A percentile compares a stretch with the other conserved stretches of the same genome.
Evolutionary conservation across 2,113 vertebrate species (phyloP).

Genomic region (Balaenoptera acutorostrata): DNA sequence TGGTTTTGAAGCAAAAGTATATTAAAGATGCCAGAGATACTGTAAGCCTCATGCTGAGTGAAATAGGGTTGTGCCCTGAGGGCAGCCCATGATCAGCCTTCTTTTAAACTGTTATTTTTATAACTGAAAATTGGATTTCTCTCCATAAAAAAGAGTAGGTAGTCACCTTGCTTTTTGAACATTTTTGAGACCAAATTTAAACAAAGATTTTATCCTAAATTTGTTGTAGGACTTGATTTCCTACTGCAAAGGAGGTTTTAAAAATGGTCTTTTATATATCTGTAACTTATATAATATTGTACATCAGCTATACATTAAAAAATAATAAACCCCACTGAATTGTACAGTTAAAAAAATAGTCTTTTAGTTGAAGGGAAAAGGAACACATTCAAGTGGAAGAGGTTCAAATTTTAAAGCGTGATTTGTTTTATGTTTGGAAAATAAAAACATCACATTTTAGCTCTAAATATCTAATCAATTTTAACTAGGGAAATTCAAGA

Average conservation of each 20-base stretch:
- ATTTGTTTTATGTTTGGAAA: slow-evolving; percentile 36
- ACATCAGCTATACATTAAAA: neutral
- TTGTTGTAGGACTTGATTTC: neutral
- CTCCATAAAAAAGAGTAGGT: neutral
- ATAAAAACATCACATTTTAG: slow-evolving; percentile 2
- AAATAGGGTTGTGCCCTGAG: neutral
- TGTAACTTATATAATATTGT: neutral
- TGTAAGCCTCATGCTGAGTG: neutral
- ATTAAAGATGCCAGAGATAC: slow-evolving; percentile 3
- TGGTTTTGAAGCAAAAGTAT: slow-evolving; percentile 16
- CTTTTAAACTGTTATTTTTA: neutral
- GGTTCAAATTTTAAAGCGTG: slow-evolving; percentile 30
- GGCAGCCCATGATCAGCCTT: neutral
- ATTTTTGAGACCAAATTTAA: neutral
- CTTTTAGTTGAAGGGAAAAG: slow-evolving; percentile 11
- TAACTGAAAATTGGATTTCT: neutral
- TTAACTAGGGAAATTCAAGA: slow-evolving; percentile 26
- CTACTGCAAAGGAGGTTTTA: neutral
- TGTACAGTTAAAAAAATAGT: neutral
- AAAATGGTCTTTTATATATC: neutral
- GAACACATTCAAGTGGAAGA: neutral
- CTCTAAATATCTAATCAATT: neutral
- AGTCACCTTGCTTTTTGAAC: neutral
- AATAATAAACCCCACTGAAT: neutral
- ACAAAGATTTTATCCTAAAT: slow-evolving; percentile 4